These are phyloP conservation scores for Pantala flavescens DNA, from an alignment of 1,140 invertebrate genomes.

Conservation along the genomic window DNA sequence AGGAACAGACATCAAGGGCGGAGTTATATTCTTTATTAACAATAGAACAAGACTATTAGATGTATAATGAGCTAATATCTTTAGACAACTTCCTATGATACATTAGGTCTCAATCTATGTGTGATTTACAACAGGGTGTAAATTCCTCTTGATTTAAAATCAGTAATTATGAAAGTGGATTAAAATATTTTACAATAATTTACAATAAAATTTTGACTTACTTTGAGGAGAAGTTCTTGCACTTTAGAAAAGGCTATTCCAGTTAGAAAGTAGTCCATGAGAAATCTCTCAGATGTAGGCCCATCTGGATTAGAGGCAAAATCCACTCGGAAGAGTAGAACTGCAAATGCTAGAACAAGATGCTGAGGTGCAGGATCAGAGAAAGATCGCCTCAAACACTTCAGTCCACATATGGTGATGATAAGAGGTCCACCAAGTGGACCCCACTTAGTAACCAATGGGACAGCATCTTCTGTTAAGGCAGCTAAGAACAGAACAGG, in stretches of 20 bases:
- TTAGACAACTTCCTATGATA: too few relatives aligned
- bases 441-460: conserved; percentile 66
- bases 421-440: conserved; percentile 67
- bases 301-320: conserved; percentile 38
- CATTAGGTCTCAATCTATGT: too few relatives aligned
- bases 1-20: too few relatives aligned
- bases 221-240: conserved; percentile 77
- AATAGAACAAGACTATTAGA: too few relatives aligned
- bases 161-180: too few relatives aligned
- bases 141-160: too few relatives aligned
- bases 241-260: conserved; percentile 74
- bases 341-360: conserved; percentile 82
- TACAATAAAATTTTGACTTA: conserved; percentile 28
- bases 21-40: too few relatives aligned
- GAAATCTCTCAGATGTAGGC: conserved; percentile 71
- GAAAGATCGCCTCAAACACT: conserved; percentile 80
- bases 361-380: conserved; percentile 88
- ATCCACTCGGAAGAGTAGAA: conserved; percentile 81
- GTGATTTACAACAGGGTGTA: too few relatives aligned
- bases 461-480: conserved; percentile 71
- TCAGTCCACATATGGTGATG: conserved; percentile 77
- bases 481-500: conserved; percentile 82
- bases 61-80: too few relatives aligned
- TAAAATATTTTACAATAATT: too few relatives aligned
- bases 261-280: conserved; percentile 87